Conservation (phyloP, 2,113 vertebrate genomes). For the Hucho hucho region DNA sequence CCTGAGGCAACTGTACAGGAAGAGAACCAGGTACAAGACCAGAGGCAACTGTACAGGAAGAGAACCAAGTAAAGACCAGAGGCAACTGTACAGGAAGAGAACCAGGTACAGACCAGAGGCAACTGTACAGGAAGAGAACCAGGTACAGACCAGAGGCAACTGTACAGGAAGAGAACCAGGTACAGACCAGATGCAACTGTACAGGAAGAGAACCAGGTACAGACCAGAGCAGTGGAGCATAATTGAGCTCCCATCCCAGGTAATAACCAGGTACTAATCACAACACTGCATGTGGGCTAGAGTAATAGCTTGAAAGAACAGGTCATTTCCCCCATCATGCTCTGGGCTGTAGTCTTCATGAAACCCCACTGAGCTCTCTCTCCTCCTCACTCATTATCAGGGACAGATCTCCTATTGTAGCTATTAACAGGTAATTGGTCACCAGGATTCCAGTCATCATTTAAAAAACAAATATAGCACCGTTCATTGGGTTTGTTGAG, state of each 20-base stretch:
- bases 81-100: not conserved
- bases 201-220: not conserved
- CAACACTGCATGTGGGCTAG: conserved; percentile 32
- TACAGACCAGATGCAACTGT: not conserved
- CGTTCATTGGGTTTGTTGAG: conserved; percentile 44
- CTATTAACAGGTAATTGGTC: conserved; percentile 42
- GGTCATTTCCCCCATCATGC: conserved; percentile 27
- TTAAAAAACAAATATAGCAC: conserved; percentile 46
- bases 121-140: too few species aligned
- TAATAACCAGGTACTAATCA: conserved; percentile 35
- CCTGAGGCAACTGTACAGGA: too few species aligned
- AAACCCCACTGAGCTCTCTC: not conserved
- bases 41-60: not conserved
- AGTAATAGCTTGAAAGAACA: not conserved
- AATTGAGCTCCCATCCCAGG: conserved; percentile 12
- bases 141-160: not conserved
- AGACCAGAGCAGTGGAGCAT: conserved; percentile 1
- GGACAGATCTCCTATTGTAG: not conserved
- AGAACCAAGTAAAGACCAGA: not conserved
- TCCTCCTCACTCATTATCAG: conserved; percentile 11
- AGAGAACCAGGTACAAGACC: too few species aligned
- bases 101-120: not conserved
- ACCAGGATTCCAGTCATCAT: conserved; percentile 43
- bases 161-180: not conserved
- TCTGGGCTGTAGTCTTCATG: conserved; percentile 22